Evolutionary conservation across 2,888 invertebrate species (phyloP).

Genomic region (Synanthedon andrenaeformis): DNA sequence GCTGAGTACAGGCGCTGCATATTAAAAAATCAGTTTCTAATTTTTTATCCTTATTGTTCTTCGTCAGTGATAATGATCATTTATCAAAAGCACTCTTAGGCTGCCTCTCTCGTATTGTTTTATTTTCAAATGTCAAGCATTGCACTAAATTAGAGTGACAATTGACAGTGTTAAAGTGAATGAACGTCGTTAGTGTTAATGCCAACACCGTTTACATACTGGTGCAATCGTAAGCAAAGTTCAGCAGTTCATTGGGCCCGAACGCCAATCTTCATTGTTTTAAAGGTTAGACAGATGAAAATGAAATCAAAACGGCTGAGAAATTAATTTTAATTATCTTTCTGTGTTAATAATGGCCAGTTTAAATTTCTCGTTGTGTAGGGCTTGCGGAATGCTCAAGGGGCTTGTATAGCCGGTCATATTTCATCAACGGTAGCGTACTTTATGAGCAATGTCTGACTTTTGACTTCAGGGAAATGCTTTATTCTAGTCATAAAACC

Average conservation of each 20-base stretch:
- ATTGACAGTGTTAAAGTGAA: slow-evolving; percentile 16
- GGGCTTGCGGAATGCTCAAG: slow-evolving; percentile 16
- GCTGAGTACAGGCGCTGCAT: too few species aligned
- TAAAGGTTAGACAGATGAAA: slow-evolving; percentile 47
- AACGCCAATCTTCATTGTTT: slow-evolving; percentile 46
- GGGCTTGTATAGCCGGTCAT: slow-evolving; percentile 25
- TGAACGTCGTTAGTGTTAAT: slow-evolving; percentile 29
- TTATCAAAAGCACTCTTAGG: not conserved
- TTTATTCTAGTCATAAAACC: slow-evolving; percentile 14
- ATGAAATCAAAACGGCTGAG: slow-evolving; percentile 5
- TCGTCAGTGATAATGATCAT: not conserved
- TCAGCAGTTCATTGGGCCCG: slow-evolving; percentile 53
- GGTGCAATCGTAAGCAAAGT: slow-evolving; percentile 54
- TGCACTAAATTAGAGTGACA: slow-evolving; percentile 16
- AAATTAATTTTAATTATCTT: slow-evolving; percentile 17
- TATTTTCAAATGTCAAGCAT: not conserved
- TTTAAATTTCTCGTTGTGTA: slow-evolving; percentile 17
- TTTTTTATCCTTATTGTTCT: not conserved
- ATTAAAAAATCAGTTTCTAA: too few species aligned
- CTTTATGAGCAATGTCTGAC: slow-evolving; percentile 34
- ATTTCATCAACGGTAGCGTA: slow-evolving; percentile 36
- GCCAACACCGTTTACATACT: slow-evolving; percentile 20
- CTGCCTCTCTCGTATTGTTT: not conserved
- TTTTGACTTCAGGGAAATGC: slow-evolving; percentile 31
- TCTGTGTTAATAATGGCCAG: slow-evolving; percentile 18